Conservation (phyloP, 2,888 invertebrate genomes). For the Cephus pulcher region DNA sequence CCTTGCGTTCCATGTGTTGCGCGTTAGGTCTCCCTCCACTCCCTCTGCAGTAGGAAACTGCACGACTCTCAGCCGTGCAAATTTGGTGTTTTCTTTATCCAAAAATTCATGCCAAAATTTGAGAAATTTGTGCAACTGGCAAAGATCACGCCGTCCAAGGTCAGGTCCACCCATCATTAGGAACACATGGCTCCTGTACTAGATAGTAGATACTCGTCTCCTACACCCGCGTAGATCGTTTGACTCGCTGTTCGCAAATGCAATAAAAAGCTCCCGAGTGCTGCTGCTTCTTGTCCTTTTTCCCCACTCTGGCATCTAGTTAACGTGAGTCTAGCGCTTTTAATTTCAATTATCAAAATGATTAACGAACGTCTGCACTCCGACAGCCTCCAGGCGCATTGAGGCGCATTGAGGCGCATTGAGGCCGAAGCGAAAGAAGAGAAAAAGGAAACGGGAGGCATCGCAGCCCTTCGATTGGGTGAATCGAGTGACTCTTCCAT, state of each 20-base stretch:
- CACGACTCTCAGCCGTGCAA: too few relatives aligned
- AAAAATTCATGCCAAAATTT: too few relatives aligned
- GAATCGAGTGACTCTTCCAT: neutral
- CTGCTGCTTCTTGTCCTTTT: conserved; percentile 41
- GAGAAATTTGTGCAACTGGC: too few relatives aligned
- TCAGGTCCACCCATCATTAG: too few relatives aligned
- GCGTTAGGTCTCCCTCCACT: neutral
- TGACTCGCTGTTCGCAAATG: conserved; percentile 36
- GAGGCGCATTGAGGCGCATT: too few relatives aligned
- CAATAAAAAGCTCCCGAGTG: conserved; percentile 51
- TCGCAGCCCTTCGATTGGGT: neutral
- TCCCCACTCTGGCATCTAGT: neutral
- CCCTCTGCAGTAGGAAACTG: neutral
- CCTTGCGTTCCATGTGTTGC: neutral
- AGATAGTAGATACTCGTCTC: too few relatives aligned
- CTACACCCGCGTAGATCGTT: too few relatives aligned
- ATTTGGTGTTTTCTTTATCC: too few relatives aligned
- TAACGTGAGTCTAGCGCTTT: neutral
- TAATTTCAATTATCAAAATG: neutral
- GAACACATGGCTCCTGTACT: too few relatives aligned
- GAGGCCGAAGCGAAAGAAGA: too few relatives aligned
- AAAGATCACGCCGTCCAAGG: too few relatives aligned
- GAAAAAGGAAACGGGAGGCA: neutral
- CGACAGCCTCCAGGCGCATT: neutral
- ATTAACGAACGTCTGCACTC: neutral